Evolutionary conservation across 2,888 invertebrate genomes (phyloP).

Genomic region (Zaprionus lineosus): DNA sequence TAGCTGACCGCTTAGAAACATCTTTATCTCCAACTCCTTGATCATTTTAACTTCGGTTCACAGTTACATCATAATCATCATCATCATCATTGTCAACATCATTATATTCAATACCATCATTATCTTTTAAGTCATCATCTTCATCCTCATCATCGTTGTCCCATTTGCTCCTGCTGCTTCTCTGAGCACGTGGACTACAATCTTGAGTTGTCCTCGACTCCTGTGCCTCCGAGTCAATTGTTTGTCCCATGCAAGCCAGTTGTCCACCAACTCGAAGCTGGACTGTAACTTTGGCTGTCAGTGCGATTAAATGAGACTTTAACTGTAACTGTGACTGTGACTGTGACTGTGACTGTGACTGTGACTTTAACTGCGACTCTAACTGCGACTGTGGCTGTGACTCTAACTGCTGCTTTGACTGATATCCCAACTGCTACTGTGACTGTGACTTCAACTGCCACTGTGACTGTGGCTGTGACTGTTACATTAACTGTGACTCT

Average conservation of each 20-base stretch:
- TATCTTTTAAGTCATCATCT: too few relatives aligned
- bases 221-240: constrained; percentile 61
- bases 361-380: too few relatives aligned
- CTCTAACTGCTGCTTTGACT: constrained; percentile 25
- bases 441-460: constrained; percentile 10
- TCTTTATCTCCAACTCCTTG: too few relatives aligned
- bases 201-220: constrained; percentile 27
- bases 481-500: constrained; percentile 24
- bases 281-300: constrained; percentile 28
- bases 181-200: constrained; percentile 53
- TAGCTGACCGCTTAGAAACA: too few relatives aligned
- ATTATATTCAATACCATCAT: too few relatives aligned
- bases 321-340: constrained; percentile 2
- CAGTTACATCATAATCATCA: too few relatives aligned
- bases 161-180: too few relatives aligned
- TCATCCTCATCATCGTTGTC: too few relatives aligned
- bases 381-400: constrained; percentile 7
- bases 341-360: constrained; percentile 27
- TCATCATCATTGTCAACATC: too few relatives aligned
- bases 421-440: constrained; percentile 3
- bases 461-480: constrained; percentile 17
- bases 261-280: constrained; percentile 6
- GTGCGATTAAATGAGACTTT: constrained; percentile 23
- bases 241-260: constrained; percentile 55
- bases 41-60: too few relatives aligned